These are phyloP conservation scores for Rhabditophanes sp. DNA, from an alignment of 2,888 invertebrate genomes.

Conservation along the genomic window DNA sequence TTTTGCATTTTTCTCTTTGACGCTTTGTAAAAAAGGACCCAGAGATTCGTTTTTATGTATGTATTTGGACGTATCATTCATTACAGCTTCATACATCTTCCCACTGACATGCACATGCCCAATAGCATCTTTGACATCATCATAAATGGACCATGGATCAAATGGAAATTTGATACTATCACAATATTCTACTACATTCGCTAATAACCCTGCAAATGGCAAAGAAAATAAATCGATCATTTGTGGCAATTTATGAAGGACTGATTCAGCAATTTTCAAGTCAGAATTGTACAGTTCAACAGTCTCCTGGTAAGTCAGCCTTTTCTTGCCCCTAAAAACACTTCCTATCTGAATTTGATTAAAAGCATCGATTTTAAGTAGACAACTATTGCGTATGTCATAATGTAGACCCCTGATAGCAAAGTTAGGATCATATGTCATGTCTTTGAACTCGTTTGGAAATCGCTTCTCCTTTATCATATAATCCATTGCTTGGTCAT, in stretches of 20 bases:
- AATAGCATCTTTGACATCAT: slow-evolving; percentile 57
- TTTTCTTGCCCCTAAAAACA: slow-evolving; percentile 15
- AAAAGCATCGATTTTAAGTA: slow-evolving; percentile 85
- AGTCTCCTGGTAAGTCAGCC: slow-evolving; percentile 14
- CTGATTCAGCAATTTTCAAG: slow-evolving; percentile 9
- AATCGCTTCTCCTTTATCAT: slow-evolving; percentile 79
- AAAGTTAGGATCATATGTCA: slow-evolving; percentile 78
- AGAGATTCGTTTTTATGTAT: slow-evolving; percentile 49
- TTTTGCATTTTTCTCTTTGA: slow-evolving; percentile 61
- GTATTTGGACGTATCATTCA: slow-evolving; percentile 16
- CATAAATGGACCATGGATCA: slow-evolving; percentile 82
- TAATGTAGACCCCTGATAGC: slow-evolving; percentile 93
- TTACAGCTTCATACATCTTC: slow-evolving; percentile 23
- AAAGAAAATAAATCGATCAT: slow-evolving; percentile 87
- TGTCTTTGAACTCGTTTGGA: slow-evolving; percentile 58
- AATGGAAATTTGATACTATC: slow-evolving; percentile 72
- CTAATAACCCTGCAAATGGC: slow-evolving; percentile 61
- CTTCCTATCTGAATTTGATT: slow-evolving; percentile 79
- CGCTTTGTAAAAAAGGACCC: slow-evolving; percentile 59
- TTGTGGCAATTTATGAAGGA: slow-evolving; percentile 70
- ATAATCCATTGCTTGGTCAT: slow-evolving; percentile 70
- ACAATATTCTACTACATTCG: slow-evolving; percentile 55
- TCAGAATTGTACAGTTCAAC: slow-evolving; percentile 55
- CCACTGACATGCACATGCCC: slow-evolving; percentile 19
- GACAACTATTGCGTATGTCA: slow-evolving; percentile 79